Conservation (phyloP, 2,113 vertebrate genomes). For the Dissostichus mawsoni region DNA sequence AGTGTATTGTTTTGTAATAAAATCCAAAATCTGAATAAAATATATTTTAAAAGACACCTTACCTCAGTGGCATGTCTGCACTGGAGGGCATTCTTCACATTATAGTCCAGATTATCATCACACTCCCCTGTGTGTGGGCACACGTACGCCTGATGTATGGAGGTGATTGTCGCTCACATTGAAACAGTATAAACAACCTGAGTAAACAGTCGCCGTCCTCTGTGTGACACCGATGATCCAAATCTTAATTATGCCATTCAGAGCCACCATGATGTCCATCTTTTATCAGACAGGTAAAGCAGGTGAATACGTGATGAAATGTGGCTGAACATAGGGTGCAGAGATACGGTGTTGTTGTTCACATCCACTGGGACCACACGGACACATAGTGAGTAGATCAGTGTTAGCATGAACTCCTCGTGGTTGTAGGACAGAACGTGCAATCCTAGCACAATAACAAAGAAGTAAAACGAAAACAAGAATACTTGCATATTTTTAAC, state of each 20-base stretch:
- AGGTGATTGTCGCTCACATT: slow-evolving; percentile 25
- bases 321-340: slow-evolving; percentile 7
- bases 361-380: slow-evolving; percentile 10
- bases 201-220: slow-evolving; percentile 68
- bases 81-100: slow-evolving; percentile 64
- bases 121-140: slow-evolving; percentile 55
- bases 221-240: slow-evolving; percentile 37
- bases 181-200: slow-evolving; percentile 60
- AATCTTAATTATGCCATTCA: slow-evolving; percentile 79
- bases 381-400: background rate
- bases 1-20: too few species aligned
- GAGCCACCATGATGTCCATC: slow-evolving; percentile 49
- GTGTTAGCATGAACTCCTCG: background rate
- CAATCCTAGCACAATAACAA: background rate
- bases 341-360: background rate
- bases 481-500: too few species aligned
- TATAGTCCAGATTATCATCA: slow-evolving; percentile 58
- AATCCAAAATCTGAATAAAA: too few species aligned
- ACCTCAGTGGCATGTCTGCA: slow-evolving; percentile 36
- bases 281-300: slow-evolving; percentile 21
- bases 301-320: slow-evolving; percentile 41
- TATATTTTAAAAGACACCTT: too few species aligned
- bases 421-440: background rate
- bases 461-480: background rate
- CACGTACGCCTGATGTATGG: slow-evolving; percentile 65